Percentiles rank a stretch among this genome's conserved stretches.
Conservation (phyloP, 2,113 vertebrate genomes). For the Orthonyx spaldingii region DNA sequence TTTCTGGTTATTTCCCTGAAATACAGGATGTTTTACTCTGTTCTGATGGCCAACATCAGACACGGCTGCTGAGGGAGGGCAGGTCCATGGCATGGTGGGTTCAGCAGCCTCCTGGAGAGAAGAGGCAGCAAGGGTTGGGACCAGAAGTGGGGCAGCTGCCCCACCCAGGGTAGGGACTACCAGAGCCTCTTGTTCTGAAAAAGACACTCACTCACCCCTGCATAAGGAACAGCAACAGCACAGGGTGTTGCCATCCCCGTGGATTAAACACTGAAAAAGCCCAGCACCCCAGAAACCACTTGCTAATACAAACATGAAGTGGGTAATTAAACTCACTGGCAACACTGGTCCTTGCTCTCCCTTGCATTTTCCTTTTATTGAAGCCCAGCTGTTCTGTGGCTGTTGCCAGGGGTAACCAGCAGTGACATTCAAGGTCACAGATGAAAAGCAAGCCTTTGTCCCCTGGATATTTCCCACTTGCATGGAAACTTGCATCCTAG, state of each 20-base stretch:
- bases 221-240: background rate
- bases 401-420: slow-evolving; percentile 22
- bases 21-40: background rate
- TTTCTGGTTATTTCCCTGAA: background rate
- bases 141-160: background rate
- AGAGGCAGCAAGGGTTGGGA: accelerated
- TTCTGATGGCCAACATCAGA: background rate
- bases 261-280: no score
- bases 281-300: background rate
- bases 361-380: background rate
- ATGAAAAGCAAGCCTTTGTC: background rate
- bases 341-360: background rate
- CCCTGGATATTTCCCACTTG: background rate
- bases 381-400: slow-evolving; percentile 4
- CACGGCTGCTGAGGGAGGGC: background rate
- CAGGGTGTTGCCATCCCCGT: background rate
- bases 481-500: background rate
- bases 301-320: slow-evolving; percentile 3
- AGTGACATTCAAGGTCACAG: background rate
- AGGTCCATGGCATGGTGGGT: accelerated
- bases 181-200: background rate
- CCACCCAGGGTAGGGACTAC: background rate
- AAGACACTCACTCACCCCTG: background rate
- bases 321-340: background rate
- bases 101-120: background rate